Base-by-base conservation (phyloP, 2,888 invertebrate genomes). In the Cryptus armator region DNA sequence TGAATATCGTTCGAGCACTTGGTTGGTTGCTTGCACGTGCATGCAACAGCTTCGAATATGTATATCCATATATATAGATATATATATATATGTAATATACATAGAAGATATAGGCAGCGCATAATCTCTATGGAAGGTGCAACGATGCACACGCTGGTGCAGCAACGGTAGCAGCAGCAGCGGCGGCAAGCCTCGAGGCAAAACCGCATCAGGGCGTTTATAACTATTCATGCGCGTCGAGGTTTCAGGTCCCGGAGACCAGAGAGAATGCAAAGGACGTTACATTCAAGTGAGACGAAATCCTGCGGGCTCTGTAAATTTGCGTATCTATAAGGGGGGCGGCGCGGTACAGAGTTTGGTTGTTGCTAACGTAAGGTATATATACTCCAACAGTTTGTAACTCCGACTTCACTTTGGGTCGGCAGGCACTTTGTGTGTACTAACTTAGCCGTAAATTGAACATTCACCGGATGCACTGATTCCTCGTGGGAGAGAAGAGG, bases 361-460 rank as follows among this genome's bases (percentile, higher is more conserved):
- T 72, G 75, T 62, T 62, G 51, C 62, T 59, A 75, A 85, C 66
- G 77, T 46, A 56, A 85, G 29, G 59, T 24, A 59, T 70, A 77
- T 64, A 51, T 59, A 16, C 16, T n/a, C 24, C 16, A 70, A 56
- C 66, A 62, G 78, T 79, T 85, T 24, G 76, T 70, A 85, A 83
- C 81, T 86, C 80, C 53, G 56, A 68, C 53, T 53, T 32, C 68
- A 71, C 85, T 82, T 80, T 79, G 79, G 37, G 70, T 71, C 64
- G 59, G 59, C 75, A 70, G 75, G 70, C 66, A 86, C 88, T 88
- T 87, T 89, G 86, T 84, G 86, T 78, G 82, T 82, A 80, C 86
- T 86, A 89, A 88, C 86, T 88, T 89, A 87, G 82, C 75, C 88
- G 87, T 89, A 86, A 90, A 90, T 90, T 88, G 90, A 89, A 87